Base-by-base conservation (phyloP, 2,888 invertebrate species). In the Lycia hirtaria region DNA sequence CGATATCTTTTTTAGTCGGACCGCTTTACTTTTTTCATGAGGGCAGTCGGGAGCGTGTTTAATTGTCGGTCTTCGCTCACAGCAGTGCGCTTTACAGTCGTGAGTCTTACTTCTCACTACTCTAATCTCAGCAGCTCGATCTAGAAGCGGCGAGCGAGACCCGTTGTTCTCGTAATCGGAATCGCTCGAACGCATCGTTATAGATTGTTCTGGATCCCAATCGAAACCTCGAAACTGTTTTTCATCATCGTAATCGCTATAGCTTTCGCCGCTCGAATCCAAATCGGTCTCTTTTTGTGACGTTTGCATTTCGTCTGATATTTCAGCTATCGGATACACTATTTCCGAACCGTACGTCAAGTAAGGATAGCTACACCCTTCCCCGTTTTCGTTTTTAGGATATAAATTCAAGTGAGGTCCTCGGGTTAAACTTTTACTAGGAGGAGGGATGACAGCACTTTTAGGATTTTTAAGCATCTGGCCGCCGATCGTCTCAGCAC, bases 281-380 rank as follows among this genome's bases (percentile, higher is more conserved):
- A 94, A 72, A 72, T 94, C 94, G 0, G 94, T 94, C 72, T 94
- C 94, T 37, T 94, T 94, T 67, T 94, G 94, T 0, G 94, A 94
- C 7, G 94, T 94, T 76, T 94, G 94, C 88, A 94, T 95, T 81
- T 97, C 96, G 73, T 96, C 97, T 0, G 95, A 95, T 78, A 96
- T 96, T 85, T 97, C 97, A 0, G 96, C 96, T 68, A 97, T 97
- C 3, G 97, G 96, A 81, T 97, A 96, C 1, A 96, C 94, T 56
- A 96, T 95, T 82, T 96, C 96, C 1, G 96, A 95, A 10, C 95
- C 95, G 68, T 94, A 95, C 30, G 93, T 93, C 57, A 93, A 69
- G 63, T 90, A 92, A 0, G 97, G 96, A 80, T 96, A 96, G 47
- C 96, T 94, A 49, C 95, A 95, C 60, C 96, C 96, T 63, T 95